phyloP scores from a whole-genome alignment of 2,797 vertebrate species.

The Pelodytes ibericus region DNA sequence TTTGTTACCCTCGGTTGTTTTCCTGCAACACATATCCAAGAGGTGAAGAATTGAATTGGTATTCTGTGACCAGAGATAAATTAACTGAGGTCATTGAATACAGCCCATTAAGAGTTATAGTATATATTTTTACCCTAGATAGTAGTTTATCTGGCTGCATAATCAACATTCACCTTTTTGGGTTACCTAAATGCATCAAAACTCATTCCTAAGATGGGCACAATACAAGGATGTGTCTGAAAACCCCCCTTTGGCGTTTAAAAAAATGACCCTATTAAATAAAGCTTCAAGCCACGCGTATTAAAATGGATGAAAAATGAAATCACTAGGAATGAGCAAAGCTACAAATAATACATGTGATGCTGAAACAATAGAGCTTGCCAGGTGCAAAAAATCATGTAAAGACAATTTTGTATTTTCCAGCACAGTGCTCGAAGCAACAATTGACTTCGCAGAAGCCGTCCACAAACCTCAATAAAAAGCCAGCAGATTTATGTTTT shows the following conservation, averaged over 20 bases:
- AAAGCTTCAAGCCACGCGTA: neutral
- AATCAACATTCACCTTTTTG: neutral
- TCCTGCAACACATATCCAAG: no score
- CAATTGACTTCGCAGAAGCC: constrained; percentile 59
- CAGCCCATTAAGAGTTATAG: no score
- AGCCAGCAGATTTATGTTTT: constrained; percentile 70
- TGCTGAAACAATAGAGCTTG: constrained; percentile 2
- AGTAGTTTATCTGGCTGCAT: no score
- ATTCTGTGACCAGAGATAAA: no score
- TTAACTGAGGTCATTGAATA: no score
- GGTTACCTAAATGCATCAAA: neutral
- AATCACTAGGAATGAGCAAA: neutral
- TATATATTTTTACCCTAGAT: no score
- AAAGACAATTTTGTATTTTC: constrained; percentile 44
- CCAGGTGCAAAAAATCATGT: constrained; percentile 43
- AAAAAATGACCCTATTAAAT: neutral
- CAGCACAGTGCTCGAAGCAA: constrained; percentile 59
- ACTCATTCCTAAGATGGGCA: neutral
- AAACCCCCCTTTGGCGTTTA: neutral
- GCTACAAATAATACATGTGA: neutral
- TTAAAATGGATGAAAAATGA: constrained; percentile 9
- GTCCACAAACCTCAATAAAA: constrained; percentile 61
- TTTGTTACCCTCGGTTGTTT: no score
- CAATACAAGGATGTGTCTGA: neutral
- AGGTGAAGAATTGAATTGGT: no score